Base-by-base conservation (phyloP, 2,113 vertebrate genomes). In the Lamprologus sp. region DNA sequence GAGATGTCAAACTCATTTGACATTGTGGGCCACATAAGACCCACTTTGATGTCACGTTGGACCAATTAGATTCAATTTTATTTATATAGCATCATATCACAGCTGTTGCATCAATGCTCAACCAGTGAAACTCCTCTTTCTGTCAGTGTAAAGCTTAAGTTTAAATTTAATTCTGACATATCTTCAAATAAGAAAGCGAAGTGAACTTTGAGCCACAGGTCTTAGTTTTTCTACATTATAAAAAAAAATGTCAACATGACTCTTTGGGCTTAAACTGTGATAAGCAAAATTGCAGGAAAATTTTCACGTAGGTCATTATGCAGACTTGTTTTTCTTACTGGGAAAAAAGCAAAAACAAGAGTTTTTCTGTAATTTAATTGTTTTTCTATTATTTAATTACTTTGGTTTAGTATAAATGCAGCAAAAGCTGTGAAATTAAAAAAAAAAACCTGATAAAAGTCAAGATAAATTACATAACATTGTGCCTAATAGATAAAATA, bases 241-340 rank as follows among this genome's bases (percentile, higher is more conserved):
- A 68, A 58, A 0, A 31, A 7, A 11, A 3, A 3, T 63, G 58
- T 35, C 17, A 35, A 5, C 11, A 21, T 21, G 19, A 37, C 33
- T 65, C 33, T 0, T 37, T 37, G 60, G 17, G 60, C 33, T 65
- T 37, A 65, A 65, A 65, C 19, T 21, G 6, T 37, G 0, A 65
- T 65, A 1, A 65, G 0, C 10, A 37, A 65, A 65, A 65, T 13
- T 37, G 19, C 0, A 65, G 33, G 11, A 65, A 37, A 65, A 0
- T 0, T n/a, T 65, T 37, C 19, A 65, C 10, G 0, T 13, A 65
- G 31, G 60, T 65, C 60, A n/a, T 65, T 65, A 37, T 65, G 60
- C 31, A n/a, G 31, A 63, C 4, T 35, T 63, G 58, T 63, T 35
- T 63, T 11, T 35, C 31, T 11, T n/a, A 35, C 9, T 35, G 58